Evolutionary conservation across 64 coral and sea anemone species (phyloP).

Genomic region (Porites australiensis): DNA sequence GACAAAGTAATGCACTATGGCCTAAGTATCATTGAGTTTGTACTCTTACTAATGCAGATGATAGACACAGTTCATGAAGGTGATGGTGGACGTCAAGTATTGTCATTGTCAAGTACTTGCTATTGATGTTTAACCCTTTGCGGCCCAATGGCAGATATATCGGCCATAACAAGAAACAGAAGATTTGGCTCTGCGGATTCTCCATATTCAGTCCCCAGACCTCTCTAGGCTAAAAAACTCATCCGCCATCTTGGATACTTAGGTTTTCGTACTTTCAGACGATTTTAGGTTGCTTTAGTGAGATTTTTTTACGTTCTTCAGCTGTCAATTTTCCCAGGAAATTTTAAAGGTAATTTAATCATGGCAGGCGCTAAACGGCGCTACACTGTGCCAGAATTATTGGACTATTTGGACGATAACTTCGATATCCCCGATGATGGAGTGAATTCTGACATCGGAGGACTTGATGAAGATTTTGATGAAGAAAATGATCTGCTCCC

Average conservation of each 20-base stretch:
- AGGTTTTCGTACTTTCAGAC: background rate
- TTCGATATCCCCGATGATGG: slow-evolving; percentile 46
- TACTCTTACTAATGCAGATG: slow-evolving; percentile 36
- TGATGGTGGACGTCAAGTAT: slow-evolving; percentile 48
- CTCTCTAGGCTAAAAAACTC: slow-evolving; percentile 26
- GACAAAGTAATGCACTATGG: slow-evolving; percentile 61
- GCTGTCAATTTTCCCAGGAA: slow-evolving; percentile 22
- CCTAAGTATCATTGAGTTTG: slow-evolving; percentile 37
- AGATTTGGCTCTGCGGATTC: slow-evolving; percentile 22
- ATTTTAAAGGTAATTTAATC: slow-evolving; percentile 26
- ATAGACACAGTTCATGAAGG: slow-evolving; percentile 61
- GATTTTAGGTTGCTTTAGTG: slow-evolving; percentile 12
- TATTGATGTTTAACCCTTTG: slow-evolving; percentile 10
- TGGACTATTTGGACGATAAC: slow-evolving; percentile 47
- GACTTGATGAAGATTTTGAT: slow-evolving; percentile 3
- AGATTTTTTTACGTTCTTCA: slow-evolving; percentile 3
- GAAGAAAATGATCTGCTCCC: slow-evolving; percentile 21
- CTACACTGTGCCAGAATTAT: slow-evolving; percentile 27
- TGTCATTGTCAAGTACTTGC: slow-evolving; percentile 51
- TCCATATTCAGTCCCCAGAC: slow-evolving; percentile 12
- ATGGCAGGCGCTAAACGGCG: slow-evolving; percentile 3
- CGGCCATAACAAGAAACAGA: slow-evolving; percentile 12
- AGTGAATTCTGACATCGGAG: slow-evolving; percentile 44
- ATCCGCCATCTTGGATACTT: slow-evolving; percentile 14
- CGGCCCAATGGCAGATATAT: slow-evolving; percentile 39